Percentiles rank a stretch among this genome's conserved stretches.
Conservation (phyloP, 30 jellyfish, hydroid and myxozoan genomes). For the Morbakka virulenta region DNA sequence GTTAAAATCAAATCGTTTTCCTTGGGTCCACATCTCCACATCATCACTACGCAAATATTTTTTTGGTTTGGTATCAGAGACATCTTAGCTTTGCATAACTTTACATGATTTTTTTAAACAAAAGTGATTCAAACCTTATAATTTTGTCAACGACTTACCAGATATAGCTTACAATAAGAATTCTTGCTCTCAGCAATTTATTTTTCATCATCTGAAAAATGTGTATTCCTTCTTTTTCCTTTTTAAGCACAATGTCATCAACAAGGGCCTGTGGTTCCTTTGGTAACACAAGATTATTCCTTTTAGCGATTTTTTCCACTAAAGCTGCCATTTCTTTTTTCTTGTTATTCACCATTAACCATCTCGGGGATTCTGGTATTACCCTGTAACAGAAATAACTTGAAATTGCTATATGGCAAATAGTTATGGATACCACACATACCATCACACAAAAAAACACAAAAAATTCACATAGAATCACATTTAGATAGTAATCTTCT, state of each 20-base stretch:
- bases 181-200: constrained; percentile 39
- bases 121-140: too few relatives aligned
- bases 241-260: constrained; percentile 20
- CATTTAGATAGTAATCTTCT: too few relatives aligned
- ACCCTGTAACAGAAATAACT: constrained; percentile 22
- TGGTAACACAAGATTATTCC: constrained; percentile 40
- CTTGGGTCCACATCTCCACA: too few relatives aligned
- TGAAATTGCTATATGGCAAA: too few relatives aligned
- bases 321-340: constrained; percentile 44
- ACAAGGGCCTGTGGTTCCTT: constrained; percentile 49
- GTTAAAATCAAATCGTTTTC: too few relatives aligned
- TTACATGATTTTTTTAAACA: too few relatives aligned
- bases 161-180: constrained; percentile 60
- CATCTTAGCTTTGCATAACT: too few relatives aligned
- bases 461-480: too few relatives aligned
- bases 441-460: too few relatives aligned
- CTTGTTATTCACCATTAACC: constrained; percentile 66
- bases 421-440: too few relatives aligned
- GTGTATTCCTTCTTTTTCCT: constrained; percentile 40
- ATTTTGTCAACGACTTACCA: constrained; percentile 83
- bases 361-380: constrained; percentile 87
- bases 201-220: constrained; percentile 59
- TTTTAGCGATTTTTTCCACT: constrained; percentile 48
- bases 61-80: too few relatives aligned
- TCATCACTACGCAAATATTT: too few relatives aligned